Evolutionary conservation across 2,797 vertebrate genomes (phyloP), one percentile per base, ranked within the genome.

Genomic region (Aratinga solstitialis): DNA sequence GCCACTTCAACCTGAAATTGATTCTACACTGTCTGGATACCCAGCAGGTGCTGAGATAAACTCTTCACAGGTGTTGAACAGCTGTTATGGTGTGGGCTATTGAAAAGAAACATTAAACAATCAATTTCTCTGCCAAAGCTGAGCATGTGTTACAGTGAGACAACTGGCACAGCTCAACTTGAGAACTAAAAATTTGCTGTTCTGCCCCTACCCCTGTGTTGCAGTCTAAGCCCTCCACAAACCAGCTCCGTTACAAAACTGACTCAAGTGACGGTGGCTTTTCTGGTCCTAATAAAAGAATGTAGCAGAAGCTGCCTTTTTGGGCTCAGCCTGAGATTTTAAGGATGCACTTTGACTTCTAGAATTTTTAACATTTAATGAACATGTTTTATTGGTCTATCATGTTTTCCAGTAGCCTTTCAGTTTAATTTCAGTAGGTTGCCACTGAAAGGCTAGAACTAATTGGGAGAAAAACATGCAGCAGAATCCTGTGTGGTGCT

Each of bases 131-230:
- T 15, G 26, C 72, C 34, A 26, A 29, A 71, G 43, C 48, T 58
- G 84, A 26, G 23, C 5, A 18, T 0, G 0, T 0, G 0, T 40
- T 61, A 14, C 0, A 23, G 50, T 5, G 26, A 43, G 20, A 8
- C 11, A 68, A 14, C 23, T 42, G 2, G 1, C 2, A 0, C 2
- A 4, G 51, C 13, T 58, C 3, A 4, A 13, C 7, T 26, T 11
- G 3, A 26, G 15, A 45, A 63, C 20, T 42, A 32, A 62, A 11
- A 38, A 20, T 18, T 9, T 42, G 23, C 32, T 65, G 9, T 22
- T 66, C 47, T 63, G 62, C 5, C 27, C n/a, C 17, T 3, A 30
- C 3, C 17, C 26, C 38, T 30, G 42, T 38, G 50, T 56, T 63
- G 72, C 50, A 45, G 61, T 3, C 40, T 15, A 47, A 90, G 73